Percentiles rank a stretch among this genome's conserved stretches.
phyloP scores from a whole-genome alignment of 2,888 invertebrate genomes.

The Marronus borbonicus region DNA sequence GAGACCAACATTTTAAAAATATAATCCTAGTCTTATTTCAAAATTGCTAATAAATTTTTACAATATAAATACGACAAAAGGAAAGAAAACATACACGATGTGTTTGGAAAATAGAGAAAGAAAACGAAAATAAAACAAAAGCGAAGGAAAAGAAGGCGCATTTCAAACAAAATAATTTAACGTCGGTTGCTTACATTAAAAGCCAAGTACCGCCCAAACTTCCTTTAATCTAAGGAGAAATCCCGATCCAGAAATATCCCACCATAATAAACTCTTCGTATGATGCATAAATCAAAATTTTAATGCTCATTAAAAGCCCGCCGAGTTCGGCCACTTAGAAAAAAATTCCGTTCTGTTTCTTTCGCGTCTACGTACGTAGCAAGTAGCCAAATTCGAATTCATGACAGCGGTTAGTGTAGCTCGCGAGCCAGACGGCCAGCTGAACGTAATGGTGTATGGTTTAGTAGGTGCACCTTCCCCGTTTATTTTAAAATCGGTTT shows the following conservation, averaged over 20 bases:
- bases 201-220: slow-evolving; percentile 56
- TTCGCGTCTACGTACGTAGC: slow-evolving; percentile 11
- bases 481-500: slow-evolving; percentile 46
- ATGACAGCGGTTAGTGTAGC: not conserved
- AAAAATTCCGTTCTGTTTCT: slow-evolving; percentile 33
- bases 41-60: slow-evolving; percentile 35
- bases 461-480: slow-evolving; percentile 2
- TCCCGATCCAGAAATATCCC: slow-evolving; percentile 55
- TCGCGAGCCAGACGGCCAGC: not conserved
- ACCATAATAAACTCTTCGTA: slow-evolving; percentile 56
- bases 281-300: slow-evolving; percentile 60
- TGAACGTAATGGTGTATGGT: slow-evolving; percentile 5
- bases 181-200: slow-evolving; percentile 53
- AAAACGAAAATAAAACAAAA: slow-evolving; percentile 15
- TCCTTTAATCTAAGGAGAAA: slow-evolving; percentile 54
- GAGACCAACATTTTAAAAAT: slow-evolving; percentile 13
- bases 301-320: slow-evolving; percentile 57
- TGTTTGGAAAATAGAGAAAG: slow-evolving; percentile 5
- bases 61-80: slow-evolving; percentile 23
- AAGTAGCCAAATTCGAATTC: slow-evolving; percentile 6
- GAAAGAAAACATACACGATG: slow-evolving; percentile 37
- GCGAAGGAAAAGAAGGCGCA: slow-evolving; percentile 24
- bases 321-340: slow-evolving; percentile 47
- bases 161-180: slow-evolving; percentile 55
- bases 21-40: slow-evolving; percentile 8